Conservation (phyloP, 2,113 vertebrate species). For the Anseranas semipalmata region DNA sequence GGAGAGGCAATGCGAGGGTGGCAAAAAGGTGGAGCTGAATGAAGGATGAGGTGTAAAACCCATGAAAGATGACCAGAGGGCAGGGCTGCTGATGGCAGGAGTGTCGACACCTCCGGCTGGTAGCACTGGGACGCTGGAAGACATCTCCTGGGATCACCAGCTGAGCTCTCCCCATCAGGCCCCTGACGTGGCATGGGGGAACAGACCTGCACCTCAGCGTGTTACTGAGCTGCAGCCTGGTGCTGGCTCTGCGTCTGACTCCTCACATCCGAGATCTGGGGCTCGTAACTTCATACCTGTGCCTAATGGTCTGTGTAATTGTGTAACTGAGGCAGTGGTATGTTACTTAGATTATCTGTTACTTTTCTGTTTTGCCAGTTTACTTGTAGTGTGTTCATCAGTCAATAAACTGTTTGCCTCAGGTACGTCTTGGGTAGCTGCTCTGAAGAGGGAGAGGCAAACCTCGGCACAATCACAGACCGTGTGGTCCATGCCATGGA, state of each 20-base stretch:
- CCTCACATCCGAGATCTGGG: background rate
- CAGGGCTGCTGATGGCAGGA: background rate
- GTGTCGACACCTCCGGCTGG: fast-evolving
- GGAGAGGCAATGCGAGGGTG: background rate
- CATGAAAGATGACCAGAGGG: background rate
- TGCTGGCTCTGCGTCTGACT: fast-evolving
- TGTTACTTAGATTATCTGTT: background rate
- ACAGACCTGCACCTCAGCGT: background rate
- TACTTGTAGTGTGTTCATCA: background rate
- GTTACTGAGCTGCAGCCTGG: background rate
- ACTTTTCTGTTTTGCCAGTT: background rate
- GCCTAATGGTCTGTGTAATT: background rate
- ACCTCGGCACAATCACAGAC: background rate
- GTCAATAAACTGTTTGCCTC: background rate
- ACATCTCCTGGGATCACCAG: fast-evolving
- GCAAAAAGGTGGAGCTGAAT: background rate
- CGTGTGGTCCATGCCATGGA: fast-evolving
- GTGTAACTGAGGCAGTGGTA: background rate
- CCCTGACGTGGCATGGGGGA: fast-evolving
- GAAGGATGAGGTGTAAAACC: background rate
- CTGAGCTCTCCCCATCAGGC: background rate
- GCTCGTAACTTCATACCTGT: background rate
- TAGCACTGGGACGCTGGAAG: background rate
- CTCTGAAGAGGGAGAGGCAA: background rate
- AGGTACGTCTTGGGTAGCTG: fast-evolving